Evolutionary conservation across 2,797 vertebrate species (phyloP).

Genomic region (Valencia hispanica): DNA sequence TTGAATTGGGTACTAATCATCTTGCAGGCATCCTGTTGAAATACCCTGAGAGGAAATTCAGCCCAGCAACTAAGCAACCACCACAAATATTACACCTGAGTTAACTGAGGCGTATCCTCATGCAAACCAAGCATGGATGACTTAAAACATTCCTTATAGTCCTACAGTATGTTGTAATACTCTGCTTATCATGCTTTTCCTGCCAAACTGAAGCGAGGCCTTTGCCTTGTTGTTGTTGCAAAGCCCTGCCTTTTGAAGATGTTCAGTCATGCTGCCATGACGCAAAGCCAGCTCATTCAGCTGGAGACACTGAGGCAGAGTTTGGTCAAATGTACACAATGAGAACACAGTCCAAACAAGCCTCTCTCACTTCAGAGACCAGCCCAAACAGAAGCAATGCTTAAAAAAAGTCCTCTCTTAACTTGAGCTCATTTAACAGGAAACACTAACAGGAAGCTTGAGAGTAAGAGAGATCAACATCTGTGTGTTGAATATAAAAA

Average conservation of each 20-base stretch:
- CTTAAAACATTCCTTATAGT: constrained; percentile 63
- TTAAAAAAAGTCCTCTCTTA: neutral
- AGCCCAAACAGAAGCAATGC: neutral
- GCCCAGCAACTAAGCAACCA: constrained; percentile 6
- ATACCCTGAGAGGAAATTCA: constrained; percentile 3
- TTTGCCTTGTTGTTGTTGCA: constrained; percentile 72
- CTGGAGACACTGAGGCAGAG: constrained; percentile 34
- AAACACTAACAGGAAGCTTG: constrained; percentile 1
- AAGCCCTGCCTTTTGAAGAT: constrained; percentile 74
- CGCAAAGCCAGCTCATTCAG: constrained; percentile 49
- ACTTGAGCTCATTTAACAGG: neutral
- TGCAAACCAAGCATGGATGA: constrained; percentile 44
- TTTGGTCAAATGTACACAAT: constrained; percentile 25
- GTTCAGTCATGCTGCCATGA: constrained; percentile 68
- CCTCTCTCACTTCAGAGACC: constrained; percentile 10
- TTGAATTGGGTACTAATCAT: neutral
- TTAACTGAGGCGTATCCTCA: constrained; percentile 2
- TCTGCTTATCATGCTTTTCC: constrained; percentile 62
- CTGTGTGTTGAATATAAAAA: neutral
- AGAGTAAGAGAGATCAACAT: neutral
- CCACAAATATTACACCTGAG: constrained; percentile 26
- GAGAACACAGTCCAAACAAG: constrained; percentile 13
- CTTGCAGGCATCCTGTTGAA: constrained; percentile 21
- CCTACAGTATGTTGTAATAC: constrained; percentile 57
- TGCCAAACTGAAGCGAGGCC: constrained; percentile 64